Base-by-base conservation (phyloP, 35 echinoderm and acorn worm genomes). In the Apostichopus parvimensis region DNA sequence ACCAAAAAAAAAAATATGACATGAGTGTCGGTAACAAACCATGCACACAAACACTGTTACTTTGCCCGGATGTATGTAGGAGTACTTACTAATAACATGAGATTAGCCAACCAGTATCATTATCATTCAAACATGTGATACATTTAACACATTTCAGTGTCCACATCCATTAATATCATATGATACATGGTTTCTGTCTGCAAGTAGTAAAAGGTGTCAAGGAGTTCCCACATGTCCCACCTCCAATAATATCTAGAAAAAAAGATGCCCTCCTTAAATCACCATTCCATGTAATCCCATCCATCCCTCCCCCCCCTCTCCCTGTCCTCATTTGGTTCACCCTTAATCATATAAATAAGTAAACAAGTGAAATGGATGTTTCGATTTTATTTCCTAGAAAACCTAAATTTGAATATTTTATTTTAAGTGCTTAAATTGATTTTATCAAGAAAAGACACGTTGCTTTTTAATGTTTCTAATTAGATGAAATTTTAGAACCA, bases 21-120 rank as follows among this genome's bases (percentile, higher is more conserved):
- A 68, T 55, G 18, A 82, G 79, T 82, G 79, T 82, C 15, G 45
- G 79, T 82, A 53, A 82, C 79, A 82, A 17, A 22, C 54, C 79
- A 82, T 82, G 79, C 79, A 82, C 79, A 82, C 79, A 82, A 82
- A n/a, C 15, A 34, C 18, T 68, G 79, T 82, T 82, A 82, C 55
- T 55, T 45, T 82, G 79, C 79, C 53, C 52, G 52, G 12, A 82
- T 54, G 79, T 80, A 28, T 80, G 20, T 80, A 54, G 45, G 55
- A 56, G 34, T 56, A 82, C n/a, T 45, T n/a, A 82, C 79, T 14
- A 17, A 82, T 82, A 54, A 82, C n/a, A 45, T 45, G 34, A 45
- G 34, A 45, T 45, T 54, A 56, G n/a, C 11, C 52, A 9, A 56
- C 12, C 79, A 45, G 14, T 13, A 56, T 54, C 55, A 55, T 56